Evolutionary conservation across 2,888 invertebrate genomes (phyloP).

Genomic region (Melanostoma scalare): DNA sequence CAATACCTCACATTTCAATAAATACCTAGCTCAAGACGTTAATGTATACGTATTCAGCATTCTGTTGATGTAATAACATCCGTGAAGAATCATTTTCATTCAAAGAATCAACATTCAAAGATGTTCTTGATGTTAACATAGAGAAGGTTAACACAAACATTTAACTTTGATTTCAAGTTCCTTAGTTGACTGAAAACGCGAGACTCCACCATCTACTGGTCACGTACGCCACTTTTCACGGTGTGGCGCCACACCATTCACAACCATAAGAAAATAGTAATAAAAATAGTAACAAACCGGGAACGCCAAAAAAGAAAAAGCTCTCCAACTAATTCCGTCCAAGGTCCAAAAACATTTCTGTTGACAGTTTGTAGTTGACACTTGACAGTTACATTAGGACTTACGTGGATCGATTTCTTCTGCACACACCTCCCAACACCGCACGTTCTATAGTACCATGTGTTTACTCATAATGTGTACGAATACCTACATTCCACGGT

Average conservation of each 20-base stretch:
- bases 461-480: conserved; percentile 1
- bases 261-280: conserved; percentile 6
- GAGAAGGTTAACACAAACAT: too few species aligned
- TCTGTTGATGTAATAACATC: too few species aligned
- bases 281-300: not conserved
- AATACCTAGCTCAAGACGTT: too few species aligned
- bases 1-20: too few species aligned
- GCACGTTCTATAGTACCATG: too few species aligned
- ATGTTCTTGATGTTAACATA: too few species aligned
- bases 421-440: not conserved
- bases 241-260: conserved; percentile 52
- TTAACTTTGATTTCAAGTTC: too few species aligned
- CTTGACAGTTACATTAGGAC: conserved; percentile 43
- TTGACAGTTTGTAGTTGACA: conserved; percentile 46
- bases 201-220: conserved; percentile 43
- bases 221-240: conserved; percentile 54
- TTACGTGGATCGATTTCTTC: conserved; percentile 35
- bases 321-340: conserved; percentile 12
- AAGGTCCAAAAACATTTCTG: conserved; percentile 37
- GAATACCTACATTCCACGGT: conserved; percentile 7
- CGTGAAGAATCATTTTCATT: too few species aligned
- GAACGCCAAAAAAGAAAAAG: conserved; percentile 17
- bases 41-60: too few species aligned
- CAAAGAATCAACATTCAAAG: too few species aligned
- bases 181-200: not conserved